Base-by-base conservation (phyloP, 2,797 vertebrate genomes). In the Pipistrellus pipistrellus region DNA sequence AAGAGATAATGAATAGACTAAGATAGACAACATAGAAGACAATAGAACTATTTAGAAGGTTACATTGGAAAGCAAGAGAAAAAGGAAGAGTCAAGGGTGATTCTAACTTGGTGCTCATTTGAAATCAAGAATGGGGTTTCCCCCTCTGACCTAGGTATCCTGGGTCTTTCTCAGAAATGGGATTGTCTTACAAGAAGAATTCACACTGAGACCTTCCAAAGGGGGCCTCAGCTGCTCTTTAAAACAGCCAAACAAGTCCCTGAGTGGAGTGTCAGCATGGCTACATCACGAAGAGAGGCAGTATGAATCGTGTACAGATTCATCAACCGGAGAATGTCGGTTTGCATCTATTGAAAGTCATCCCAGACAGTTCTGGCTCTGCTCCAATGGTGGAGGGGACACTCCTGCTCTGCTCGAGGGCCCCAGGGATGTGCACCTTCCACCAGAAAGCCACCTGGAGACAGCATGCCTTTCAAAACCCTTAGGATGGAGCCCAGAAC, bases 311-410 rank as follows among this genome's bases (percentile, higher is more conserved):
- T 2, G 17, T 44, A 59, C 25, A 51, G 46, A 12, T n/a, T 25
- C 30, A 25, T 20, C 48, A 11, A 1, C 4, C 8, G 75, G n/a
- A 69, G 84, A 35, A 48, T 0, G 15, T 23, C 57, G 38, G 0
- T 38, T 18, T 62, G 32, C 62, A 4, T 59, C 53, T 68, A 9
- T 21, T 18, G 53, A 30, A 88, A 12, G 30, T 64, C 71, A 30
- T 21, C 77, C 48, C 68, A 59, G 83, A 59, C 51, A 83, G 51
- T 64, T 23, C 62, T 48, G 14, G n/a, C 41, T 38, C 72, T 35
- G 32, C 8, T 15, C 48, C 7, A 13, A 13, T 1, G 0, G 27
- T 21, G 20, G 55, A 81, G 38, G 57, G 21, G 4, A 21, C 35
- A 18, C 11, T 21, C 2, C 25, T 57, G 48, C 57, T 41, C 38